Evolutionary conservation across 2,797 vertebrate genomes (phyloP), one percentile per base, ranked within the genome.

Genomic region (Tragelaphus oryx): DNA sequence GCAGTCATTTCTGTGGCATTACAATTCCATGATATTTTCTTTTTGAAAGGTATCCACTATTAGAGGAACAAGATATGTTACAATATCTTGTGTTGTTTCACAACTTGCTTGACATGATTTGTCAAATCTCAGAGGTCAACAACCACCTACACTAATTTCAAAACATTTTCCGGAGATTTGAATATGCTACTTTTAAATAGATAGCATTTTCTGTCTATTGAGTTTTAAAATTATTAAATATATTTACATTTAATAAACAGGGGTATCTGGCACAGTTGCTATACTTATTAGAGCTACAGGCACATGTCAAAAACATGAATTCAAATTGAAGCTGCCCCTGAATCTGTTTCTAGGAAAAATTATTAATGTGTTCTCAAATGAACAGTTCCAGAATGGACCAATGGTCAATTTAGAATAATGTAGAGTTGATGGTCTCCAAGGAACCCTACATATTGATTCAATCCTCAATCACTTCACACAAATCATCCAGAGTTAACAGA

Each of bases 371-470:
- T 41, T 65, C 55, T 76, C 78, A 90, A 93, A 74, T 92, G 89
- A 90, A 62, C 62, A 92, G 65, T 93, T 96, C 65, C 85, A 26
- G 41, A 92, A 93, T 90, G 46, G 89, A 92, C 4, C 6, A 16
- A 90, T 94, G 93, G 85, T 92, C 74, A 93, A 57, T 17, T 44
- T 87, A 71, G 60, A 94, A 91, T 92, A 94, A 96, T 59, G 87
- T 8, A 94, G 62, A 89, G 48, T 87, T 11, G 52, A 33, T 3
- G 16, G 12, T 91, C 84, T 82, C 81, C 24, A 65, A 84, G 80
- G 95, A 84, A n/a, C 3, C 18, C 37, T 85, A 46, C 44, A 78
- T 48, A 16, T 87, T 76, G 76, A 75, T 85, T 97, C 81, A 93
- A 60, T 87, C 22, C 59, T 87, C 14, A 7, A 26, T 28, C 76